Conservation (phyloP, 2,113 vertebrate species). For the Podarcis muralis region DNA sequence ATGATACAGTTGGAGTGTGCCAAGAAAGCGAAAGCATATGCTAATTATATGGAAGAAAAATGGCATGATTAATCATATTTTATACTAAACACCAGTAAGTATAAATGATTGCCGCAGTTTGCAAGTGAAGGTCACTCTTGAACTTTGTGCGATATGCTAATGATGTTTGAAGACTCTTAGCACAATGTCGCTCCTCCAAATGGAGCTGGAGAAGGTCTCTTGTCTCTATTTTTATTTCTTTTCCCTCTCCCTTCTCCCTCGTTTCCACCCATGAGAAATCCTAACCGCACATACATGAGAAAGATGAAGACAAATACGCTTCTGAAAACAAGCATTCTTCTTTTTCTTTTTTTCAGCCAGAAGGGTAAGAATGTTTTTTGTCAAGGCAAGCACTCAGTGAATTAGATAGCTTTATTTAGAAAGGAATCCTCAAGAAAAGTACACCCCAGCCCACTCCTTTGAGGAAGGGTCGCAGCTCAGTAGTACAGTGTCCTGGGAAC, state of each 20-base stretch:
- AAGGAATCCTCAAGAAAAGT: not conserved
- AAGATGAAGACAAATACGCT: not conserved
- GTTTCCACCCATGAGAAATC: not conserved
- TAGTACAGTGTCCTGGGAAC: not conserved
- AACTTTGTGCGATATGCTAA: slow-evolving; percentile 29
- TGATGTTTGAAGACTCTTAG: slow-evolving; percentile 32
- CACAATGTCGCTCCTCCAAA: not conserved
- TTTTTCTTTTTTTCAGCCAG: not conserved
- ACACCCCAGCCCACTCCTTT: not conserved
- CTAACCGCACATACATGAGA: not conserved
- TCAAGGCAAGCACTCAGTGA: not conserved
- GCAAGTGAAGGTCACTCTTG: slow-evolving; percentile 30
- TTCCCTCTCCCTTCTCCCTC: not conserved
- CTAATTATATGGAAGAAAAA: slow-evolving; percentile 34
- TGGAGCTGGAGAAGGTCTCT: slow-evolving; percentile 1
- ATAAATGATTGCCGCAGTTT: slow-evolving; percentile 22
- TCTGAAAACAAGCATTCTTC: not conserved
- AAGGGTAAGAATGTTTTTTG: not conserved
- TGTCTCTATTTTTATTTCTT: not conserved
- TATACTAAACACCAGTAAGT: slow-evolving; percentile 27
- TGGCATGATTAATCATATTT: slow-evolving; percentile 30
- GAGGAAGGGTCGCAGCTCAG: not conserved
- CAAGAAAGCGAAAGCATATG: slow-evolving; percentile 30
- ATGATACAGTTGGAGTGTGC: not conserved
- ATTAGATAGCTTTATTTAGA: not conserved